Base-by-base conservation (phyloP, 2,797 vertebrate species). In the Varecia variegata region DNA sequence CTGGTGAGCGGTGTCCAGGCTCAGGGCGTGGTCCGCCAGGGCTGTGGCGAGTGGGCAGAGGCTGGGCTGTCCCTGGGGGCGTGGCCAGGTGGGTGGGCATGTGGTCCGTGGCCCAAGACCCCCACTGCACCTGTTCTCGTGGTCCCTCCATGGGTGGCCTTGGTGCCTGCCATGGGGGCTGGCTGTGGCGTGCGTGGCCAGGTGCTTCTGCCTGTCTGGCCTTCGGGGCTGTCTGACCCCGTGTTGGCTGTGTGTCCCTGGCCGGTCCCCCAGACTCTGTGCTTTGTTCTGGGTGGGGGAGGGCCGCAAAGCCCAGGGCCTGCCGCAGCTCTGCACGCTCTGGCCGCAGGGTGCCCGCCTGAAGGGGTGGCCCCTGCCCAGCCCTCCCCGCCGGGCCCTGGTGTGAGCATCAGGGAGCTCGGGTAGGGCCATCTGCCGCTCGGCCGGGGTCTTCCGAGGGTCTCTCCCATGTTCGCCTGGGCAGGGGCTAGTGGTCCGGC, bases 1-100 rank as follows among this genome's bases (percentile, higher is more conserved):
- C 18, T 4, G 40, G 21, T 68, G 58, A 45, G 18, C 56, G 40
- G 30, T 52, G 27, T 71, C 65, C 5, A 40, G 43, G 60, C 40
- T 62, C 14, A 25, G 23, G 20, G 32, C 38, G 3, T 2, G 3
- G 5, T 56, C 15, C 2, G 0, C n/a, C 1, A 9, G 2, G 23
- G 47, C 20, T 13, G 13, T 21, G 27, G 58, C 12, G 40, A n/a
- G 2, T 87, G 54, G 90, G 17, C 60, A 43, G 17, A 18, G 3
- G 2, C 3, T 54, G 20, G 60, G 15, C 0, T 67, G 25, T 25
- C 14, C 23, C 13, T 2, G 7, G 74, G 14, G 35, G 25, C 52
- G 0, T 50, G 38, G 77, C 21, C 35, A 12, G 54, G 20, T 11
- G 23, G 65, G 7, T 15, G 17, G 23, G 38, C 30, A 52, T 35